Percentiles rank a stretch among this genome's conserved stretches.
phyloP scores from a whole-genome alignment of 1,140 invertebrate species.

The Micrasema longulum region DNA sequence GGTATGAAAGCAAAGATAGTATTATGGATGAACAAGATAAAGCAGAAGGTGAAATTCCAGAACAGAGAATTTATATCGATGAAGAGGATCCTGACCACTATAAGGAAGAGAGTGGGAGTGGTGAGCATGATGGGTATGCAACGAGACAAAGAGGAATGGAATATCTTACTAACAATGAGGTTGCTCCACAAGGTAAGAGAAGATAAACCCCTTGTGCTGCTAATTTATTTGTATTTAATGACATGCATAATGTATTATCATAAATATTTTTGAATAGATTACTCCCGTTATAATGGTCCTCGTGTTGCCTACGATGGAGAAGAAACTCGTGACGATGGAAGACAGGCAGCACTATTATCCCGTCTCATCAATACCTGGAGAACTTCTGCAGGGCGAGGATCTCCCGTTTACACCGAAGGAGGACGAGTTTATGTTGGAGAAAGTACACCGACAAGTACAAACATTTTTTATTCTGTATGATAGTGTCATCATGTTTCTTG shows the following conservation, averaged over 20 bases:
- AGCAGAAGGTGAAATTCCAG: slow-evolving; percentile 62
- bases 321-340: slow-evolving; percentile 5
- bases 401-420: slow-evolving; percentile 73
- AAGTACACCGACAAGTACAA: slow-evolving; percentile 53
- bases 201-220: no score
- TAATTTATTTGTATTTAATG: no score
- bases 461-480: no score
- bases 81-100: slow-evolving; percentile 64
- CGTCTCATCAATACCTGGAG: slow-evolving; percentile 48
- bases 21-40: slow-evolving; percentile 62
- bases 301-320: slow-evolving; percentile 7
- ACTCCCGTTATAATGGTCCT: slow-evolving; percentile 24
- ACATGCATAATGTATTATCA: no score
- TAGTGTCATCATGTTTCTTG: no score
- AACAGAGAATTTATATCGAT: slow-evolving; percentile 68
- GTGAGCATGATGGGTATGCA: slow-evolving; percentile 58
- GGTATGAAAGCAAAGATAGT: slow-evolving; percentile 64
- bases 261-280: no score
- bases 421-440: slow-evolving; percentile 70
- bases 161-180: slow-evolving; percentile 34
- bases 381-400: slow-evolving; percentile 24
- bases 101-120: slow-evolving; percentile 62
- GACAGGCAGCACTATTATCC: slow-evolving; percentile 40
- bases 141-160: slow-evolving; percentile 37
- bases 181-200: slow-evolving; percentile 28